phyloP scores from a whole-genome alignment of 2,113 vertebrate species.

The Aramus guarauna region DNA sequence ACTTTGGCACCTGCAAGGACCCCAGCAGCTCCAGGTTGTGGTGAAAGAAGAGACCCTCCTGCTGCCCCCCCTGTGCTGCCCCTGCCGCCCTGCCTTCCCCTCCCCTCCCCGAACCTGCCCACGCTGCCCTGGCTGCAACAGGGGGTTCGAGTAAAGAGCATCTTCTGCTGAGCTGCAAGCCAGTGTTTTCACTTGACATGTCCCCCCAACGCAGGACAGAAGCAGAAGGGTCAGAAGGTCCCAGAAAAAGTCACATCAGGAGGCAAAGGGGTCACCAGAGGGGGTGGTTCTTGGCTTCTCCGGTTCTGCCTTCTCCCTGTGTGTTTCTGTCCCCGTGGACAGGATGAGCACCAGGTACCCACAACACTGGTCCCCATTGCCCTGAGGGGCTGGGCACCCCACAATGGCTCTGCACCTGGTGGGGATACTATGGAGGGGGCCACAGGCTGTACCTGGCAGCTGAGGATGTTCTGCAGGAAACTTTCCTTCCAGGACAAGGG shows the following conservation, averaged over 20 bases:
- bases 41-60: not conserved
- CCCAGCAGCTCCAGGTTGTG: accelerated
- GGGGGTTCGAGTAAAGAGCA: not conserved
- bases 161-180: not conserved
- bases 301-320: accelerated
- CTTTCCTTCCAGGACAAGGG: conserved; percentile 16
- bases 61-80: accelerated
- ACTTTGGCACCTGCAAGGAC: conserved; percentile 76
- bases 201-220: accelerated
- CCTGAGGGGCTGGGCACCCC: not conserved
- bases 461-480: conserved; percentile 49
- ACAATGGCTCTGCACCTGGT: not conserved
- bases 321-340: not conserved
- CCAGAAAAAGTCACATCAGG: not conserved
- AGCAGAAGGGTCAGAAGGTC: not conserved
- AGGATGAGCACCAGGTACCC: not conserved
- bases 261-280: not conserved
- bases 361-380: accelerated
- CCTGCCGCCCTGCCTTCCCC: not conserved
- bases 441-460: not conserved
- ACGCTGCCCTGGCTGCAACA: accelerated
- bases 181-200: accelerated
- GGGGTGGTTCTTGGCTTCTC: not conserved
- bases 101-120: not conserved
- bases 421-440: no score